Evolutionary conservation across 2,888 invertebrate genomes (phyloP).

Genomic region (Metallyticus violacea): DNA sequence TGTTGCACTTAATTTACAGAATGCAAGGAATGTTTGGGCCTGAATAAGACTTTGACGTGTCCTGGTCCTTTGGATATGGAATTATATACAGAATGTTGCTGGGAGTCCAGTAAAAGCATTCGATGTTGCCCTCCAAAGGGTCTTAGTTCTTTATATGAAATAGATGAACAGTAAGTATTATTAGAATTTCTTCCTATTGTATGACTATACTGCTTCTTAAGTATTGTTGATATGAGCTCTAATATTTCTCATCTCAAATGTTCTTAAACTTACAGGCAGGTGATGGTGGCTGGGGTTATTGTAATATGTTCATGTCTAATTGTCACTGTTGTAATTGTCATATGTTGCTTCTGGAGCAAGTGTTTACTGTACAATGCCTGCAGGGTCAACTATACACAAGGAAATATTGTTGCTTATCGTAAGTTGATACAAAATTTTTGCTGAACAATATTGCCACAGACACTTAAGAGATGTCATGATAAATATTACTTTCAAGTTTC

Average conservation of each 20-base stretch:
- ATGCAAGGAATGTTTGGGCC: background rate
- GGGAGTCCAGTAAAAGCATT: background rate
- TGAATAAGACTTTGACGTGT: background rate
- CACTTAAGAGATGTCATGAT: background rate
- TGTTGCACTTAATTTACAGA: too few species aligned
- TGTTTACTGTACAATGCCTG: conserved; percentile 44
- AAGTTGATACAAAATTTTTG: conserved; percentile 19
- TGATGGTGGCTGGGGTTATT: conserved; percentile 40
- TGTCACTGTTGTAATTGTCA: conserved; percentile 38
- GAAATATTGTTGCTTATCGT: conserved; percentile 42
- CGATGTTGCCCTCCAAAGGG: conserved; percentile 6
- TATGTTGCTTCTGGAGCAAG: conserved; percentile 46
- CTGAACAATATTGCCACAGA: background rate
- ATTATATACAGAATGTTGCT: conserved; percentile 17
- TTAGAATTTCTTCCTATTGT: background rate
- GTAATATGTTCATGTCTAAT: conserved; percentile 40
- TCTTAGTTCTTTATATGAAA: background rate
- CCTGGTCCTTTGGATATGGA: conserved; percentile 6
- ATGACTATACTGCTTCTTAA: background rate
- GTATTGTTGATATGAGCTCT: background rate
- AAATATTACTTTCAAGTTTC: too few species aligned
- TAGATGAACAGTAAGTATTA: conserved; percentile 14
- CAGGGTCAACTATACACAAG: conserved; percentile 42
- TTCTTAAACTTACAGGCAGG: conserved; percentile 38
- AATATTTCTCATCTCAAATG: background rate